A percentile compares a stretch with the other conserved stretches of the same genome.
Conservation (phyloP, 2,113 vertebrate genomes). For the Eubucco bourcierii region DNA sequence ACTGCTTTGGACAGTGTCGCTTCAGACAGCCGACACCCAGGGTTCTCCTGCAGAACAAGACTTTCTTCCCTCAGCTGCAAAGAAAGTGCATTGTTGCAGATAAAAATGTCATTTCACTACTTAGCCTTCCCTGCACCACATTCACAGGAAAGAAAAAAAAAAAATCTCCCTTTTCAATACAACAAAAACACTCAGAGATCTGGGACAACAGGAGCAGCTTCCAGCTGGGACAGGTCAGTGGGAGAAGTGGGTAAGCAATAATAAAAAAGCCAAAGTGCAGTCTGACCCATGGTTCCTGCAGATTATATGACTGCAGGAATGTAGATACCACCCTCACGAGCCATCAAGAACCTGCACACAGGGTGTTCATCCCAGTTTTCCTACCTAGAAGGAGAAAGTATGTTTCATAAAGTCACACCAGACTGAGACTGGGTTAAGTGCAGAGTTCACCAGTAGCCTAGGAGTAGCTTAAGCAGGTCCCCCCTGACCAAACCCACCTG, state of each 20-base stretch:
- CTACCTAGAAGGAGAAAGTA: neutral
- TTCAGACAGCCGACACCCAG: accelerated
- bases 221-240: neutral
- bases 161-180: neutral
- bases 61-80: neutral
- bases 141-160: neutral
- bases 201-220: neutral
- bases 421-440: neutral
- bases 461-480: neutral
- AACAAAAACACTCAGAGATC: neutral
- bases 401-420: neutral
- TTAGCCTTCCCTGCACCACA: neutral
- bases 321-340: neutral
- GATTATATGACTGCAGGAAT: neutral
- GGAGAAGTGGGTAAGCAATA: neutral
- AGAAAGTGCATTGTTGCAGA: neutral
- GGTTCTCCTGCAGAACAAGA: neutral
- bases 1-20: accelerated
- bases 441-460: neutral
- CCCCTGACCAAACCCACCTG: neutral
- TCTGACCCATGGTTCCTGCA: neutral
- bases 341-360: neutral
- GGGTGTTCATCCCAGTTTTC: neutral
- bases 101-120: neutral
- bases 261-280: neutral